Percentiles rank a stretch among this genome's conserved stretches.
Conservation (phyloP, 2,113 vertebrate genomes). For the Clarias gariepinus region DNA sequence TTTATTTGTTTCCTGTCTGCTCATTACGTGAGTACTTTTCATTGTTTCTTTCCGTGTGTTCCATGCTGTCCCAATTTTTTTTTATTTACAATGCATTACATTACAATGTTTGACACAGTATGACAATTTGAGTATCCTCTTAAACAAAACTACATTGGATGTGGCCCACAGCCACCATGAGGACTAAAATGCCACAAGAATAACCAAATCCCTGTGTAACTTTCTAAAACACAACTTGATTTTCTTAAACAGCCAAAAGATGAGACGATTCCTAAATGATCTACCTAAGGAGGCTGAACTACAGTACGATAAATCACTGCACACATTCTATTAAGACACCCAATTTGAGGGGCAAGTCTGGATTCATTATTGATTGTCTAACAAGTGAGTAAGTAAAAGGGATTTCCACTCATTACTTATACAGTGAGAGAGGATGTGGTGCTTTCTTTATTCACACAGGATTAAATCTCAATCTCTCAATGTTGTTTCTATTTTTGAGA, state of each 20-base stretch:
- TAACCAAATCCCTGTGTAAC: not conserved
- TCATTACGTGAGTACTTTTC: not conserved
- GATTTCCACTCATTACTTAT: not conserved
- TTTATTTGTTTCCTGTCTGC: not conserved
- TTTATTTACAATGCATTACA: not conserved
- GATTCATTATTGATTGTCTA: not conserved
- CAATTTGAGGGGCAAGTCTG: not conserved
- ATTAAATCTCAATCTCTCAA: not conserved
- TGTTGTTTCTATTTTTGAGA: not conserved
- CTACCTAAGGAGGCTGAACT: not conserved
- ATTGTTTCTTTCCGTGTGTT: slow-evolving; percentile 4
- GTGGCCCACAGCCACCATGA: not conserved
- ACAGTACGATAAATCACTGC: not conserved
- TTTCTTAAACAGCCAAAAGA: slow-evolving; percentile 36
- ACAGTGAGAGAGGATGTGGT: not conserved
- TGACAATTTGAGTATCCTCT: not conserved
- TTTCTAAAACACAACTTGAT: not conserved
- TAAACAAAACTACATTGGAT: not conserved
- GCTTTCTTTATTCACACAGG: not conserved
- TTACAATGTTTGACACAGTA: not conserved
- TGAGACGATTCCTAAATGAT: slow-evolving; percentile 19
- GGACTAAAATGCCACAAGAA: not conserved
- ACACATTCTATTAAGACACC: not conserved
- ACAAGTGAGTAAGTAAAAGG: not conserved
- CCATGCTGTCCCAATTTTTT: no score